A percentile compares a stretch with the other conserved stretches of the same genome.
These are phyloP conservation scores for Horisme vitalbata DNA, from an alignment of 2,888 invertebrate species.

Conservation along the genomic window DNA sequence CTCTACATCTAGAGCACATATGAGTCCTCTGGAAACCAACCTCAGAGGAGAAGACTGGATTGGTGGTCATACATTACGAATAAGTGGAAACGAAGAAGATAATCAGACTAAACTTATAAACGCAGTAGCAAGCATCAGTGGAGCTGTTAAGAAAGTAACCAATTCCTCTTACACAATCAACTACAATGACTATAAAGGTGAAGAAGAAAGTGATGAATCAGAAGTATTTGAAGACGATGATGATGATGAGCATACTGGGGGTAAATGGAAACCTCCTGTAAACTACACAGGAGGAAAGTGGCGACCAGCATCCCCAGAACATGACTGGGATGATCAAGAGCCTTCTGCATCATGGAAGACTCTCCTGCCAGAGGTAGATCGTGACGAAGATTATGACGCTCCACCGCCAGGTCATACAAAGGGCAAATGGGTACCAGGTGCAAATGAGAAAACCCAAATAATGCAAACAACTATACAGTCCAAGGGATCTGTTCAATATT, in stretches of 20 bases:
- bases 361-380: constrained; percentile 57
- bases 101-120: constrained; percentile 85
- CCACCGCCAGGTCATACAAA: constrained; percentile 88
- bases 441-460: constrained; percentile 76
- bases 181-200: constrained; percentile 64
- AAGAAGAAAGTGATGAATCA: constrained; percentile 79
- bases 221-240: constrained; percentile 84
- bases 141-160: constrained; percentile 78
- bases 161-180: constrained; percentile 64
- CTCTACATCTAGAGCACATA: constrained; percentile 63
- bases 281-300: constrained; percentile 77
- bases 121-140: constrained; percentile 85
- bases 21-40: constrained; percentile 70
- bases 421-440: constrained; percentile 92
- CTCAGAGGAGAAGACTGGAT: constrained; percentile 84
- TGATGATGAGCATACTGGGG: constrained; percentile 83
- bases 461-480: constrained; percentile 78
- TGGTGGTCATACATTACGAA: constrained; percentile 82
- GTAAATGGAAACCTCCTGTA: constrained; percentile 89
- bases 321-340: constrained; percentile 82
- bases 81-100: constrained; percentile 81
- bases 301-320: constrained; percentile 72
- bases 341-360: constrained; percentile 87
- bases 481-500: constrained; percentile 85
- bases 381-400: constrained; percentile 78